Base-by-base conservation (phyloP, 1,140 invertebrate genomes). In the Atta texana region DNA sequence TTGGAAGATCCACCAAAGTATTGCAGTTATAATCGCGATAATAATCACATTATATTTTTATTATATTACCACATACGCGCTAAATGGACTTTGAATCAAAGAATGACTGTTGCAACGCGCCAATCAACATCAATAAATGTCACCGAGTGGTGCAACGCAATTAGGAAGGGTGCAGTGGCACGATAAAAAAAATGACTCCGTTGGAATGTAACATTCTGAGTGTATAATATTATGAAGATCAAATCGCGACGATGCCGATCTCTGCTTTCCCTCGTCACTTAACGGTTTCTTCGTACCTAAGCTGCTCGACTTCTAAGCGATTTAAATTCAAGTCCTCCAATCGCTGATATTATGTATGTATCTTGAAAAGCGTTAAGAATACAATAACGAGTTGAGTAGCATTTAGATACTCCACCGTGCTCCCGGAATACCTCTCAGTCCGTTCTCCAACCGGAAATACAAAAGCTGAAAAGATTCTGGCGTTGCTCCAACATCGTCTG, bases 71-170 rank as follows among this genome's bases (percentile, higher is more conserved):
- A 87, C 87, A 59, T 87, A 88, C 55, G 87, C 77, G 69, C 77
- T 81, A 85, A 89, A 77, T 74, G 77, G 91, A 92, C 93, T 93
- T 93, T 94, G 93, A 92, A 93, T 93, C 91, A 86, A 91, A 92
- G 89, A 89, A 90, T 89, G 88, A 92, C 92, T 93, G 92, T 93
- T 93, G 91, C 90, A 93, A 93, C 91, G 88, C 81, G 85, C 92
- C 90, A 92, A 93, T 93, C 93, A 92, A 84, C 91, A 90, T 87
- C 92, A 93, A 93, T 93, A 92, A 93, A 94, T 93, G 91, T 91
- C 89, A 91, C 89, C 87, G 89, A 64, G 78, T 92, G 91, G 69
- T 93, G 90, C 90, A 91, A 92, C 91, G 88, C 87, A 92, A 93
- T 94, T 93, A 93, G 89, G 93, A 92, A 92, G 91, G 90, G 91